A percentile compares a stretch with the other conserved stretches of the same genome.
These are phyloP conservation scores for Remorina albescens DNA, from an alignment of 2,797 vertebrate species.

Conservation along the genomic window DNA sequence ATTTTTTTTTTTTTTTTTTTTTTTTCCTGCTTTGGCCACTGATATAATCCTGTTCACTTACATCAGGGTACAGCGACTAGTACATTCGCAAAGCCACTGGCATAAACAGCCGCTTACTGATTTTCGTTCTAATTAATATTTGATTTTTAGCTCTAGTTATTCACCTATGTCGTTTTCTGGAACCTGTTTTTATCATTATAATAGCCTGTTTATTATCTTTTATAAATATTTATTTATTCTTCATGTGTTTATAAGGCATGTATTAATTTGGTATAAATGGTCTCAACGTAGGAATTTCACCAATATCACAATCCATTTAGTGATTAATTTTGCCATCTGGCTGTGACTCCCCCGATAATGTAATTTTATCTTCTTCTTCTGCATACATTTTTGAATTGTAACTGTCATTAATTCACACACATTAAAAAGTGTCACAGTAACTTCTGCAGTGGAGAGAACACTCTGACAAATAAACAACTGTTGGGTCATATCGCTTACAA, in stretches of 20 bases:
- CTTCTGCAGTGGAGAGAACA: not conserved
- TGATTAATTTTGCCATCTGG: conserved; percentile 3
- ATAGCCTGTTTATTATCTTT: not conserved
- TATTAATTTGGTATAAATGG: not conserved
- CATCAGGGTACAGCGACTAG: not conserved
- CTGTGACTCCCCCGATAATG: not conserved
- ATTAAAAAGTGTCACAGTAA: not conserved
- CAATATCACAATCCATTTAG: not conserved
- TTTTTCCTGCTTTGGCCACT: not conserved
- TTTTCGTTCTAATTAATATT: conserved; percentile 5
- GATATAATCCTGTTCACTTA: not conserved
- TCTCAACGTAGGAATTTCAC: not conserved
- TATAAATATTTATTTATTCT: not conserved
- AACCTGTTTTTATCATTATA: not conserved
- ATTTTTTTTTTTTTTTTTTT: no score
- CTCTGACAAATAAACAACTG: not conserved
- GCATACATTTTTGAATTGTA: not conserved
- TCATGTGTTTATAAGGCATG: not conserved
- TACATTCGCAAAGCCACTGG: not conserved
- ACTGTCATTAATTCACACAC: not conserved
- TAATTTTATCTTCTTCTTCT: conserved; percentile 2
- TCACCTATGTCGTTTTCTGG: not conserved
- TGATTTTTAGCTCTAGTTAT: not conserved
- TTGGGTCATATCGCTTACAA: not conserved
- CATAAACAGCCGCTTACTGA: not conserved